Evolutionary conservation across 1,140 invertebrate genomes (phyloP).

Genomic region (Homarus americanus): DNA sequence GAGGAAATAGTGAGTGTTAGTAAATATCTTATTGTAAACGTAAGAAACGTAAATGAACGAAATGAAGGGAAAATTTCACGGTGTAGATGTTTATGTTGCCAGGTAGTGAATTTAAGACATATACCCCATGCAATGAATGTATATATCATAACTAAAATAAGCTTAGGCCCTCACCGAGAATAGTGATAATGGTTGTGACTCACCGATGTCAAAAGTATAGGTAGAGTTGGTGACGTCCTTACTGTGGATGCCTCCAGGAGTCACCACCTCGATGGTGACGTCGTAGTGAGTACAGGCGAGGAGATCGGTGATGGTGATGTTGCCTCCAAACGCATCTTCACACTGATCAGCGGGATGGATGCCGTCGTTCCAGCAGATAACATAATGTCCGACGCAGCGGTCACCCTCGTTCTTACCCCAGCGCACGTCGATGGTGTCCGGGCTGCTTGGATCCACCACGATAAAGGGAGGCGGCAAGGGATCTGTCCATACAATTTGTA

Average conservation of each 20-base stretch:
- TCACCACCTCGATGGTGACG: slow-evolving; percentile 4
- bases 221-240: slow-evolving; percentile 10
- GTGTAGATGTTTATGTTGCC: no score
- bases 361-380: slow-evolving; percentile 50
- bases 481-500: no score
- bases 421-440: slow-evolving; percentile 21
- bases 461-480: not conserved
- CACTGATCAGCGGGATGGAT: slow-evolving; percentile 34
- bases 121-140: no score
- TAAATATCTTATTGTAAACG: no score
- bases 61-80: no score
- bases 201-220: slow-evolving; percentile 36
- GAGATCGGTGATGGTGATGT: slow-evolving; percentile 50
- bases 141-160: no score
- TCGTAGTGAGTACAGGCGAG: slow-evolving; percentile 49
- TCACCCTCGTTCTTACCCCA: slow-evolving; percentile 33
- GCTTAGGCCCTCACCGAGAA: no score
- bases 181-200: no score
- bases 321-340: not conserved
- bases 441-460: not conserved
- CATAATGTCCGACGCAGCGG: slow-evolving; percentile 17
- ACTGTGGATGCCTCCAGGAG: slow-evolving; percentile 40
- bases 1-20: not conserved
- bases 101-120: no score
- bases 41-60: no score